Evolutionary conservation across 2,797 vertebrate genomes (phyloP).

Genomic region (Esox masquinongy): DNA sequence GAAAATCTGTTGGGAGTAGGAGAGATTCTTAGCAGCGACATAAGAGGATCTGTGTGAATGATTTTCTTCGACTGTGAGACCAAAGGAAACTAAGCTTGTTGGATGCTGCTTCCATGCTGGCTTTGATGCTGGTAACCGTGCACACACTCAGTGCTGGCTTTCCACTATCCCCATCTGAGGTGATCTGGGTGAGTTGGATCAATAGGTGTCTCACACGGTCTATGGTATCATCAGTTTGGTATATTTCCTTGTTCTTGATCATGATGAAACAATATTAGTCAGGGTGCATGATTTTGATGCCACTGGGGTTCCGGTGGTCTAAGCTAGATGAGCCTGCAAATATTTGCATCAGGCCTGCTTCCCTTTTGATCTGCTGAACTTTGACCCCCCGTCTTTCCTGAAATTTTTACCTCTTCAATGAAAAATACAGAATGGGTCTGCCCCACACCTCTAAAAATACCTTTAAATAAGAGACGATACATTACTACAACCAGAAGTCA

Average conservation of each 20-base stretch:
- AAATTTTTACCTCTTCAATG: too few relatives aligned
- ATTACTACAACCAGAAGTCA: not conserved
- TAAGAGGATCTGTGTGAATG: not conserved
- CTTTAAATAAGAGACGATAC: not conserved
- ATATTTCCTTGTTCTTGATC: constrained; percentile 6
- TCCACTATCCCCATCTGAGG: not conserved
- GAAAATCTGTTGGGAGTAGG: not conserved
- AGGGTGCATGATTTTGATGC: not conserved
- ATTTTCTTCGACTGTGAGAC: constrained; percentile 3
- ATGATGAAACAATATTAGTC: not conserved
- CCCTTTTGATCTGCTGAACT: too few relatives aligned
- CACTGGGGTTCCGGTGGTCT: not conserved
- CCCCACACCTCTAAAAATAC: too few relatives aligned
- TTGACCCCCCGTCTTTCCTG: too few relatives aligned
- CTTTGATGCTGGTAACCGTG: not conserved
- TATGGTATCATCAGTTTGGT: not conserved
- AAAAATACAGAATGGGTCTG: too few relatives aligned
- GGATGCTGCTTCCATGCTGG: not conserved
- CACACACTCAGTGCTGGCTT: not conserved
- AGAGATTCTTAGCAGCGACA: not conserved
- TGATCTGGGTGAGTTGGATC: not conserved
- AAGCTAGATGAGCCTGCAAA: too few relatives aligned
- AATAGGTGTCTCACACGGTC: not conserved
- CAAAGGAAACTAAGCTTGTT: not conserved
- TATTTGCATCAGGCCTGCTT: too few relatives aligned